Evolutionary conservation across 2,113 vertebrate species (phyloP).

Genomic region (Plecotus auritus): DNA sequence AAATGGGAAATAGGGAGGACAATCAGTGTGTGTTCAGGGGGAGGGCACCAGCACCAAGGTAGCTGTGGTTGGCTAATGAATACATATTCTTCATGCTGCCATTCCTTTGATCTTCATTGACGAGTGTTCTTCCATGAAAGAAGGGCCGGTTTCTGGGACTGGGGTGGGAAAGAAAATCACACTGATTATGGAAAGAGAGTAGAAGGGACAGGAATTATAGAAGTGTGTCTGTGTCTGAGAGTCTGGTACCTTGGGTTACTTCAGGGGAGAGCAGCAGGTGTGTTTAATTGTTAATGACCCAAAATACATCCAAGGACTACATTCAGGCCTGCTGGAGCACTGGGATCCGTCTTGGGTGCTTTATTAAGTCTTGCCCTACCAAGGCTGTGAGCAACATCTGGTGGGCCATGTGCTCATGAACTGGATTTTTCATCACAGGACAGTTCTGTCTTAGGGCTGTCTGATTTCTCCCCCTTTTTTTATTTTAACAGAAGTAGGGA

Average conservation of each 20-base stretch:
- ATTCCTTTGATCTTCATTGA: neutral
- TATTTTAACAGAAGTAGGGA: neutral
- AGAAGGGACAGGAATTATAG: accelerated
- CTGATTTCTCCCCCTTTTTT: neutral
- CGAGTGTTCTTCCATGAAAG: neutral
- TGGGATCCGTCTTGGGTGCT: neutral
- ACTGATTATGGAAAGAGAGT: neutral
- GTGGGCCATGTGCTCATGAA: neutral
- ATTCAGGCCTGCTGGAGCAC: neutral
- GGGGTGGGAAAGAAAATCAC: neutral
- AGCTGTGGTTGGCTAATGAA: neutral
- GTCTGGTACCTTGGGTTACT: neutral
- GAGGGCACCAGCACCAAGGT: accelerated
- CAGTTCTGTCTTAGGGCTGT: neutral
- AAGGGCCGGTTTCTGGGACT: neutral
- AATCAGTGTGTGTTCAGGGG: accelerated
- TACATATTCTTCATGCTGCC: accelerated
- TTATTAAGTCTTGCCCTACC: neutral
- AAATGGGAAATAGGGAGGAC: too few relatives aligned
- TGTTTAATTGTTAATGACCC: conserved; percentile 29
- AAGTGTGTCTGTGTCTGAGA: neutral
- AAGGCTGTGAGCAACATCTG: conserved; percentile 19
- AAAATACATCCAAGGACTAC: neutral
- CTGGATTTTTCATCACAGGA: conserved; percentile 16
- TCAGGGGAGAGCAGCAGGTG: neutral